Percentiles rank a stretch among this genome's conserved stretches.
These are phyloP conservation scores for Lasioglossum vierecki DNA, from an alignment of 2,888 invertebrate genomes.

Conservation along the genomic window DNA sequence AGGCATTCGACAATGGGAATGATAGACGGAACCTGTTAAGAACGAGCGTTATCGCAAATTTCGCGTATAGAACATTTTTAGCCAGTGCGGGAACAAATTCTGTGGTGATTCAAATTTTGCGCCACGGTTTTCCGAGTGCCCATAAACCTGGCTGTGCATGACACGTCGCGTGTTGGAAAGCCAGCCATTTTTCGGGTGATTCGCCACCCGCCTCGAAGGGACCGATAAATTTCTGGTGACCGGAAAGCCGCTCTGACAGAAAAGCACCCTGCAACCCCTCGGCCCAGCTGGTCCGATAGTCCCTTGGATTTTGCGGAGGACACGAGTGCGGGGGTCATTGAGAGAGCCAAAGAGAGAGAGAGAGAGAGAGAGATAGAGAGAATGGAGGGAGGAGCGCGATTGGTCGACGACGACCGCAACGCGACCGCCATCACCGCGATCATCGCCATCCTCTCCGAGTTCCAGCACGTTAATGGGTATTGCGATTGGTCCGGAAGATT, in stretches of 20 bases:
- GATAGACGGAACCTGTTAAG: too few relatives aligned
- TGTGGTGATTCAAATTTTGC: neutral
- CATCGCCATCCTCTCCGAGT: constrained; percentile 65
- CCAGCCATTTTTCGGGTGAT: constrained; percentile 24
- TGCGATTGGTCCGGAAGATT: constrained; percentile 68
- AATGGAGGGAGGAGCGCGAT: constrained; percentile 29
- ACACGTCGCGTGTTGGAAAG: constrained; percentile 1
- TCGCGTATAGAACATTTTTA: neutral
- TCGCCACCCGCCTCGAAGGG: neutral
- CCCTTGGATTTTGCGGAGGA: constrained; percentile 60
- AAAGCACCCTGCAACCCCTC: constrained; percentile 24
- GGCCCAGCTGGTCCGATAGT: constrained; percentile 41
- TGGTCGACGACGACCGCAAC: constrained; percentile 66
- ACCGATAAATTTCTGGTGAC: constrained; percentile 30
- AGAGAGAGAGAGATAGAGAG: neutral
- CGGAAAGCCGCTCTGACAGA: constrained; percentile 13
- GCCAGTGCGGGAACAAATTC: neutral
- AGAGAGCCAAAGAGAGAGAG: neutral
- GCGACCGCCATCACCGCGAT: constrained; percentile 68
- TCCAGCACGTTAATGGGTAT: constrained; percentile 68
- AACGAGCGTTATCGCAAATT: neutral
- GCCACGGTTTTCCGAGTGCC: neutral
- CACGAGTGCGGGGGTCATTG: constrained; percentile 25
- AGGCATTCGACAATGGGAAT: too few relatives aligned
- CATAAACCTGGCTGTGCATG: neutral